Evolutionary conservation across 2,888 invertebrate genomes (phyloP).

Genomic region (Acronicta aceris): DNA sequence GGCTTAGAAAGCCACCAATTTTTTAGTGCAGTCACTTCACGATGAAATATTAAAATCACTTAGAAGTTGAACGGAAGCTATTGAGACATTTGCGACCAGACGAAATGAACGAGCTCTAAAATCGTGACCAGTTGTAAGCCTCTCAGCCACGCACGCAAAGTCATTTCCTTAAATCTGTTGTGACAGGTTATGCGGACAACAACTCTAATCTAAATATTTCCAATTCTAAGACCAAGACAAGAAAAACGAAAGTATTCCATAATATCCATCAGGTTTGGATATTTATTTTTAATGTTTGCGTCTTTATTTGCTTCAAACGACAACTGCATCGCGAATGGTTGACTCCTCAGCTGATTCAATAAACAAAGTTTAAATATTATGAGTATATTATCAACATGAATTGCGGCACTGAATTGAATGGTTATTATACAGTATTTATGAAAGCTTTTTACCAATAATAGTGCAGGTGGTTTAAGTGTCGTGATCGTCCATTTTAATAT

Average conservation of each 20-base stretch:
- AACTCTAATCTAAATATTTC: constrained; percentile 3
- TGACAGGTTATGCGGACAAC: constrained; percentile 22
- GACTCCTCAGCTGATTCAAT: constrained; percentile 41
- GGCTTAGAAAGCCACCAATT: no score
- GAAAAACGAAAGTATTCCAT: constrained; percentile 39
- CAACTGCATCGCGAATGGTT: constrained; percentile 9
- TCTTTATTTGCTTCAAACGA: constrained; percentile 29
- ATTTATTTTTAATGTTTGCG: constrained; percentile 14
- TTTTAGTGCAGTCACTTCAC: no score
- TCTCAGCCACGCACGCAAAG: constrained; percentile 11
- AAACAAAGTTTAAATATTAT: constrained; percentile 40
- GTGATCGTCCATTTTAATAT: constrained; percentile 15
- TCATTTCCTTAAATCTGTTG: constrained; percentile 21
- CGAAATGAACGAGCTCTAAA: no score
- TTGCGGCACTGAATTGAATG: constrained; percentile 18
- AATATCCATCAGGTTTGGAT: constrained; percentile 13
- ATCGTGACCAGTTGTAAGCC: no score
- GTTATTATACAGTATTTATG: constrained; percentile 34
- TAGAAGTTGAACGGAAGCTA: no score
- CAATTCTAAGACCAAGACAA: constrained; percentile 21
- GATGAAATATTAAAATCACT: no score
- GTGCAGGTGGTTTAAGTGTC: constrained; percentile 29
- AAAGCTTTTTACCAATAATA: constrained; percentile 25
- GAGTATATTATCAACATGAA: constrained; percentile 32
- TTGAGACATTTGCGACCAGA: no score